phyloP scores from a whole-genome alignment of 2,888 invertebrate species.

The Gerris lacustris region DNA sequence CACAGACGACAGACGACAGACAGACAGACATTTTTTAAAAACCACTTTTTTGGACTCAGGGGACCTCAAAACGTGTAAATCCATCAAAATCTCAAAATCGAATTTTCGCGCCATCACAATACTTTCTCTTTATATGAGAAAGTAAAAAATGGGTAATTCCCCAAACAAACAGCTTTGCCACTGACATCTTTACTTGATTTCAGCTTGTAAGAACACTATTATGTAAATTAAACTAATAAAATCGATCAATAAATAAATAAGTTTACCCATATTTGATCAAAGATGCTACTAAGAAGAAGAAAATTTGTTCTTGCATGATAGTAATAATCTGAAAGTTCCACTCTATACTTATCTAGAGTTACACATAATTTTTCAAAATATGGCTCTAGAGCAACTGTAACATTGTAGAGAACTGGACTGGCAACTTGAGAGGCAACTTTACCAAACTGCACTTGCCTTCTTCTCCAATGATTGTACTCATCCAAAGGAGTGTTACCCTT shows the following conservation, averaged over 20 bases:
- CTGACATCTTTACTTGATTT: too few species aligned
- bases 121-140: too few species aligned
- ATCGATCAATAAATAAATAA: background rate
- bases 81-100: too few species aligned
- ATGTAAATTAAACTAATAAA: background rate
- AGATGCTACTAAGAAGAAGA: background rate
- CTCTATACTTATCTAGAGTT: background rate
- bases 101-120: too few species aligned
- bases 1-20: too few species aligned
- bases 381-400: background rate
- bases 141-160: too few species aligned
- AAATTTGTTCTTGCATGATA: constrained; percentile 4
- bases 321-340: background rate
- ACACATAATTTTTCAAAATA: background rate
- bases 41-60: too few species aligned
- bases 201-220: too few species aligned
- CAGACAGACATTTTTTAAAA: too few species aligned
- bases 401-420: background rate
- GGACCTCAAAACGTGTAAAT: too few species aligned
- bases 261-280: constrained; percentile 1
- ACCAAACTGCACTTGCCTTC: constrained; percentile 10
- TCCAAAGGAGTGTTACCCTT: background rate
- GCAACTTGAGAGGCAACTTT: background rate
- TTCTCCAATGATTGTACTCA: background rate
- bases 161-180: too few species aligned